Percentiles rank a stretch among this genome's conserved stretches.
These are phyloP conservation scores for Pangasius mekongensis DNA, from an alignment of 2,797 vertebrate genomes.

Conservation along the genomic window DNA sequence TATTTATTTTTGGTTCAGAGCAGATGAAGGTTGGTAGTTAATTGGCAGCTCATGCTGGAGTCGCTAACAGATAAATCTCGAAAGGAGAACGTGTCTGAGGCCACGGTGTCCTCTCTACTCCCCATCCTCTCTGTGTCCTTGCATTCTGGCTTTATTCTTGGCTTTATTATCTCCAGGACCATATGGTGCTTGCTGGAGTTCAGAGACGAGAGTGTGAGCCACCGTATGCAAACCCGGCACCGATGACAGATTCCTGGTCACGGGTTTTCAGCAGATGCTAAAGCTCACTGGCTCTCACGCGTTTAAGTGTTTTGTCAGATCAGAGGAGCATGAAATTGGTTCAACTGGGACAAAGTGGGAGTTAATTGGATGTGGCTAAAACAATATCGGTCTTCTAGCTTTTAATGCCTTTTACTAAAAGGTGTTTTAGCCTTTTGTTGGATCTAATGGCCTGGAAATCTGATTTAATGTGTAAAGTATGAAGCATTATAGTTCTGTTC, in stretches of 20 bases:
- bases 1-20: slow-evolving; percentile 14
- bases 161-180: slow-evolving; percentile 40
- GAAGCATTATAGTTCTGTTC: slow-evolving; percentile 13
- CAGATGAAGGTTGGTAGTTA: slow-evolving; percentile 8
- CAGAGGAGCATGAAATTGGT: slow-evolving; percentile 72
- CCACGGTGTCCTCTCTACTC: slow-evolving; percentile 16
- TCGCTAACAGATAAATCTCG: slow-evolving; percentile 9
- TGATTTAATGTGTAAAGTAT: slow-evolving; percentile 26
- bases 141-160: slow-evolving; percentile 20
- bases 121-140: slow-evolving; percentile 24
- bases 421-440: slow-evolving; percentile 49
- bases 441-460: slow-evolving; percentile 34
- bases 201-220: slow-evolving; percentile 32
- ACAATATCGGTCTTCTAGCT: slow-evolving; percentile 61
- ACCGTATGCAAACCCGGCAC: slow-evolving; percentile 40
- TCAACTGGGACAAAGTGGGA: slow-evolving; percentile 66
- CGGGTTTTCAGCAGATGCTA: slow-evolving; percentile 62
- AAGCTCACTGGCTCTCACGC: slow-evolving; percentile 46
- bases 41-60: slow-evolving; percentile 29
- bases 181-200: slow-evolving; percentile 49
- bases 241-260: slow-evolving; percentile 57
- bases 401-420: slow-evolving; percentile 66
- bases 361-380: slow-evolving; percentile 67
- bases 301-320: slow-evolving; percentile 67
- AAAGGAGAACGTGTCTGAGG: slow-evolving; percentile 55